Evolutionary conservation across 2,113 vertebrate genomes (phyloP).

Genomic region (Bos javanicus): DNA sequence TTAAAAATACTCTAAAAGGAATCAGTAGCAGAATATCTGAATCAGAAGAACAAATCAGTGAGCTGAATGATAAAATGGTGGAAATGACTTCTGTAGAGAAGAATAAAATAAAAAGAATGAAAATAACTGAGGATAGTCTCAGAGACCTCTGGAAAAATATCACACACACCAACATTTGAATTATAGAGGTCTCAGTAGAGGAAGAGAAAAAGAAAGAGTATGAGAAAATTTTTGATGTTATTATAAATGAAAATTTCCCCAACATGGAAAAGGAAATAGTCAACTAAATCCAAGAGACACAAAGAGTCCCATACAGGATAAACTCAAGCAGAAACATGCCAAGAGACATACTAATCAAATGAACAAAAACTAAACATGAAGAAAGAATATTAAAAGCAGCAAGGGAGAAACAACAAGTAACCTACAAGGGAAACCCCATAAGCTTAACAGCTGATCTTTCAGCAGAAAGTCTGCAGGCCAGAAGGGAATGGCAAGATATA

Average conservation of each 20-base stretch:
- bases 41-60: not conserved
- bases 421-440: not conserved
- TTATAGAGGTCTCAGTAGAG: not conserved
- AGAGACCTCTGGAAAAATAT: not conserved
- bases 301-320: not conserved
- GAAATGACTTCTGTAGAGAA: not conserved
- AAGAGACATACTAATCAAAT: not conserved
- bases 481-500: not conserved
- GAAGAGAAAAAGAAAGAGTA: not conserved
- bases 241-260: not conserved
- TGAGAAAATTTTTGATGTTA: not conserved
- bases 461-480: not conserved
- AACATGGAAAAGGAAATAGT: not conserved
- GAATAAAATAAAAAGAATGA: not conserved
- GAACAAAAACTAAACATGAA: not conserved
- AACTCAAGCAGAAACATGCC: not conserved
- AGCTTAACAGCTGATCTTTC: not conserved
- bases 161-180: not conserved
- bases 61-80: not conserved
- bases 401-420: not conserved
- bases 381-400: too few relatives aligned
- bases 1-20: not conserved
- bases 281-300: not conserved
- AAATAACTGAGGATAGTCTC: not conserved
- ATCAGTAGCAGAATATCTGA: not conserved